Evolutionary conservation across 1,140 invertebrate species (phyloP).

Genomic region (Ptiloglossa arizonensis): DNA sequence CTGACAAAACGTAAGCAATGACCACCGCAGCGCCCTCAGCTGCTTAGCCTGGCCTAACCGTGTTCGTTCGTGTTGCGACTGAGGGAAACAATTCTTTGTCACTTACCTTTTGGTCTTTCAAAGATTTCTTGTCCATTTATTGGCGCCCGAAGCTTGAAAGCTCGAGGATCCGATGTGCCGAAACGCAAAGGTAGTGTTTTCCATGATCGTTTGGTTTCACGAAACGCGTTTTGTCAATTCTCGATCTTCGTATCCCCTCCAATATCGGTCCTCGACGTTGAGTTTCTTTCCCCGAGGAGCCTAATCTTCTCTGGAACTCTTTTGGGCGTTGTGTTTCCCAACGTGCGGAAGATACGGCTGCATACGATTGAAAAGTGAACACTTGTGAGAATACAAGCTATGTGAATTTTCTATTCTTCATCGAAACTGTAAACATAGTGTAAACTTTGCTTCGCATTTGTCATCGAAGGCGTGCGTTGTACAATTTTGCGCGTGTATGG

Average conservation of each 20-base stretch:
- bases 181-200: constrained; percentile 40
- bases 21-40: constrained; percentile 46
- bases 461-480: constrained; percentile 12
- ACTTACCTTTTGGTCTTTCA: constrained; percentile 31
- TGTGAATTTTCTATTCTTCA: constrained; percentile 6
- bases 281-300: constrained; percentile 26
- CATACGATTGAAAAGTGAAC: not conserved
- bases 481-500: constrained; percentile 8
- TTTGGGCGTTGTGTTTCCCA: not conserved
- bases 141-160: constrained; percentile 1
- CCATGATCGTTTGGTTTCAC: not conserved
- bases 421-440: not conserved
- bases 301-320: constrained; percentile 10
- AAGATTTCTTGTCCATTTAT: constrained; percentile 18
- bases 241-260: constrained; percentile 18
- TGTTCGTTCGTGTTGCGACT: constrained; percentile 52
- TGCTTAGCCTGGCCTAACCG: constrained; percentile 61
- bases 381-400: not conserved
- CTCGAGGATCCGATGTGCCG: constrained; percentile 28
- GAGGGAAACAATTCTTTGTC: constrained; percentile 51
- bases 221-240: constrained; percentile 10
- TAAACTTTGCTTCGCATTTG: constrained; percentile 5
- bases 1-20: constrained; percentile 28
- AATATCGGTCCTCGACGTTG: constrained; percentile 8
- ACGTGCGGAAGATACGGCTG: too few species aligned